Conservation (phyloP, 2,888 invertebrate genomes). For the Lithodes maja region DNA sequence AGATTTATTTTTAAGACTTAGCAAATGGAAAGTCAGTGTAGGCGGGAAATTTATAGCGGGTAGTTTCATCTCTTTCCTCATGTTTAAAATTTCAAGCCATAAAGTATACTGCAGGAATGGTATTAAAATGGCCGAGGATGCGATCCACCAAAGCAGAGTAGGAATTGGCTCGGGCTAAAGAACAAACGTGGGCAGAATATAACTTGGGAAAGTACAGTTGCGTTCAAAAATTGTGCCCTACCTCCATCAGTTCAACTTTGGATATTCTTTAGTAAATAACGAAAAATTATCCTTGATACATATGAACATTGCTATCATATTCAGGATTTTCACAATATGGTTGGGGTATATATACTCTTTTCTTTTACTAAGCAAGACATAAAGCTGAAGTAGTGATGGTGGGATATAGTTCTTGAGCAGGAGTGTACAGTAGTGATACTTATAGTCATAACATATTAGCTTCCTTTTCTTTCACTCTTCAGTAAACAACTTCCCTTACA, state of each 20-base stretch:
- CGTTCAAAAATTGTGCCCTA: no score
- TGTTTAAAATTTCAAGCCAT: background rate
- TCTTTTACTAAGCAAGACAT: background rate
- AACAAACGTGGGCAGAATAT: background rate
- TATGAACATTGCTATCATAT: no score
- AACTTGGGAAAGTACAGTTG: background rate
- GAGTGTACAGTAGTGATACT: constrained; percentile 26
- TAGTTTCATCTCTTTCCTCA: constrained; percentile 35
- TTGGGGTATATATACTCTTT: background rate
- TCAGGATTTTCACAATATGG: no score
- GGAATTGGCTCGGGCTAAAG: background rate
- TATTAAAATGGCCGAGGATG: background rate
- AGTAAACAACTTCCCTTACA: constrained; percentile 55
- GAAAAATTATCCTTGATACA: background rate
- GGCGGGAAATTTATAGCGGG: constrained; percentile 28
- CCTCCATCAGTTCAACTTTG: background rate
- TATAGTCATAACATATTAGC: constrained; percentile 33
- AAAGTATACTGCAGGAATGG: constrained; percentile 17
- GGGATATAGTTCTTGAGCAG: background rate
- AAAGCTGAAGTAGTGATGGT: background rate
- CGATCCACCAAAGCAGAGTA: background rate
- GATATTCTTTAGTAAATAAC: background rate
- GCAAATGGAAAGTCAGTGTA: constrained; percentile 9
- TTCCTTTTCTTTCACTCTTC: constrained; percentile 31
- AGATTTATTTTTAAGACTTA: background rate